A percentile compares a stretch with the other conserved stretches of the same genome.
Evolutionary conservation across 2,113 vertebrate species (phyloP).

Genomic region (Pan troglodytes): NHGRI_mPanTro3-v2.1_pri NC_072401.2:169051501-169052000

Average conservation of each 20-base stretch:
- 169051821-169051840: background rate
- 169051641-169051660: background rate
- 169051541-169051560: background rate
- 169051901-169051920: background rate
- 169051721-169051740: background rate
- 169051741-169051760: too few relatives aligned
- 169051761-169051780: too few relatives aligned
- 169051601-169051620: background rate
- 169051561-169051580: background rate
- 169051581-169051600: background rate
- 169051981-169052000: too few relatives aligned
- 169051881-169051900: background rate
- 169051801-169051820: background rate
- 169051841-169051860: background rate
- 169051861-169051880: background rate
- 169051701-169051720: background rate
- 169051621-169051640: background rate
- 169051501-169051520: background rate
- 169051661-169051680: background rate
- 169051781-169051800: background rate
- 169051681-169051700: background rate
- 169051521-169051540: background rate
- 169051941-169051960: background rate
- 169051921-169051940: background rate
- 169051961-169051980: background rate